These are phyloP conservation scores for Rhamphomyia laevipes DNA, from an alignment of 2,888 invertebrate species.

Conservation along the genomic window DNA sequence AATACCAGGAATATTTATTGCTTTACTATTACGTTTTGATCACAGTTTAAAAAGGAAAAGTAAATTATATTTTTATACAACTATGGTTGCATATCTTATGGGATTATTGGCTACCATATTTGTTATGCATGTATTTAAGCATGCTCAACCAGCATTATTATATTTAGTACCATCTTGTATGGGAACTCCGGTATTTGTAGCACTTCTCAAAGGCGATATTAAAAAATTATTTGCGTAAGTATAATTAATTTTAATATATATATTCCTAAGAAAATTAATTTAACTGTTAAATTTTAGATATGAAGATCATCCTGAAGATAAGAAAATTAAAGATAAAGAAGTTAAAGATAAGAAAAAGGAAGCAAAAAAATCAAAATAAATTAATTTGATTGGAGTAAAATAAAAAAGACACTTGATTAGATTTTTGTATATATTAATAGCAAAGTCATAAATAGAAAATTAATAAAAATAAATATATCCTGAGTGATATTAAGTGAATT, in stretches of 20 bases:
- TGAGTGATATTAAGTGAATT: too few relatives aligned
- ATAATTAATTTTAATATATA: background rate
- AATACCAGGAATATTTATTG: conserved; percentile 98
- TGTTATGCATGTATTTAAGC: conserved; percentile 97
- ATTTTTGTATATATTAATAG: too few relatives aligned
- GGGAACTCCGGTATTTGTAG: conserved; percentile 78
- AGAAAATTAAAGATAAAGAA: conserved; percentile 35
- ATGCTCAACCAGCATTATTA: conserved; percentile 94
- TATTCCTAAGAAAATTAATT: background rate
- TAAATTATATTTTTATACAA: conserved; percentile 78
- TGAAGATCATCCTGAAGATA: conserved; percentile 53
- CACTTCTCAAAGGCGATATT: conserved; percentile 80
- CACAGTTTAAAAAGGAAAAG: conserved; percentile 71
- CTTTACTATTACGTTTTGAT: conserved; percentile 90
- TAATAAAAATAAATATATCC: too few relatives aligned
- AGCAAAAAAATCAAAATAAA: conserved; percentile 33
- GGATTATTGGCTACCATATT: conserved; percentile 90
- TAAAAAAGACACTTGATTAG: too few relatives aligned
- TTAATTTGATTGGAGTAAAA: too few relatives aligned
- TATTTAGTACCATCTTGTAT: conserved; percentile 96
- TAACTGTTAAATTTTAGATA: conserved; percentile 40
- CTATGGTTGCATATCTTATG: conserved; percentile 84
- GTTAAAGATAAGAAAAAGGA: conserved; percentile 34
- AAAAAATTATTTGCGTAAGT: conserved; percentile 81
- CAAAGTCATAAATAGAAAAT: too few relatives aligned